Evolutionary conservation across 2,113 vertebrate genomes (phyloP).

Genomic region (Trachemys scripta): DNA sequence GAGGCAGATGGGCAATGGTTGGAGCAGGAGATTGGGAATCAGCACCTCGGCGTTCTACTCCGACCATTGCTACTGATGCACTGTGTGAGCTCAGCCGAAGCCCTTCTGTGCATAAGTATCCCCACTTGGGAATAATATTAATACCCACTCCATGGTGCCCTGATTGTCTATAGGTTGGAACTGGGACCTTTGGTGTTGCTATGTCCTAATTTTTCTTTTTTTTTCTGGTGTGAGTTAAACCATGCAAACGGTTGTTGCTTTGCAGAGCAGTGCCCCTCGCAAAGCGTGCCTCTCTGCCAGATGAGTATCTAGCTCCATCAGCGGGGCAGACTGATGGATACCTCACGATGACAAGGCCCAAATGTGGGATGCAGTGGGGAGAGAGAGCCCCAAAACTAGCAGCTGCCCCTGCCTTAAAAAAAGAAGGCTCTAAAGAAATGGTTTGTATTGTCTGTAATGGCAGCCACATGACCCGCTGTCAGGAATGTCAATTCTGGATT

Average conservation of each 20-base stretch:
- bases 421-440: not conserved
- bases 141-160: not conserved
- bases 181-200: not conserved
- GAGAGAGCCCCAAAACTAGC: not conserved
- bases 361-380: not conserved
- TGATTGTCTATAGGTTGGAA: not conserved
- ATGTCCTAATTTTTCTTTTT: not conserved
- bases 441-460: not conserved
- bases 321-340: not conserved
- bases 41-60: not conserved
- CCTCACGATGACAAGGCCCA: not conserved
- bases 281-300: not conserved
- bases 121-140: not conserved
- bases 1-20: not conserved
- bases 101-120: not conserved
- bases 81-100: not conserved
- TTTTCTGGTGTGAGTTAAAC: not conserved
- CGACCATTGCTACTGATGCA: not conserved
- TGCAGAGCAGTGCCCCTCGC: not conserved
- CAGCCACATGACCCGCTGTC: not conserved
- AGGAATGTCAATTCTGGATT: not conserved
- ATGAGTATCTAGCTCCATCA: not conserved
- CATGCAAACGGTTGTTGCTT: not conserved
- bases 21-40: not conserved
- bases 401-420: not conserved